Percentiles rank a stretch among this genome's conserved stretches.
These are phyloP conservation scores for Clarias magur DNA, from an alignment of 2,113 vertebrate genomes.

Conservation along the genomic window DNA sequence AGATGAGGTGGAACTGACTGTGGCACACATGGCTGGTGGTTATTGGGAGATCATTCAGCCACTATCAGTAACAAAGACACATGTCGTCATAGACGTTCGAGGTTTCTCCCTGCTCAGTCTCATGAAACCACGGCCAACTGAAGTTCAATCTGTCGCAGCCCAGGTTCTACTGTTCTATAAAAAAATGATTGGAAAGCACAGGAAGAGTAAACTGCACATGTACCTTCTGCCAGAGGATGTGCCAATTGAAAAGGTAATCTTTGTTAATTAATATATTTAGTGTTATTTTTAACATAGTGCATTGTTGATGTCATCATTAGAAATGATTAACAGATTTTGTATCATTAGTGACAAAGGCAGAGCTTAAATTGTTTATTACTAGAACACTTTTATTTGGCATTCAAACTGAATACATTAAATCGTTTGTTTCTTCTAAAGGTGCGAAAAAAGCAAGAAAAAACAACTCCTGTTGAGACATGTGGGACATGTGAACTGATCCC, in stretches of 20 bases:
- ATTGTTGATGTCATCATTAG: too few species aligned
- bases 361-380: too few species aligned
- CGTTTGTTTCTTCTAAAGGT: background rate
- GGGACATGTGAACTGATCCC: background rate
- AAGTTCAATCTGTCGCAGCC: background rate
- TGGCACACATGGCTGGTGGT: constrained; percentile 43
- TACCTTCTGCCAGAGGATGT: constrained; percentile 15
- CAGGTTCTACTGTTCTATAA: constrained; percentile 45
- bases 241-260: constrained; percentile 12
- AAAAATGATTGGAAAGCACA: background rate
- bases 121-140: background rate
- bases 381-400: too few species aligned
- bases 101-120: constrained; percentile 24
- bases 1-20: constrained; percentile 18
- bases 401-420: too few species aligned
- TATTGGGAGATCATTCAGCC: constrained; percentile 39
- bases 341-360: too few species aligned
- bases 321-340: too few species aligned
- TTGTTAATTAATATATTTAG: background rate
- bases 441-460: background rate
- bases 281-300: too few species aligned
- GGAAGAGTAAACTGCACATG: constrained; percentile 12
- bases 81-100: constrained; percentile 33
- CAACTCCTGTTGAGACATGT: background rate
- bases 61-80: constrained; percentile 22